Evolutionary conservation across 2,113 vertebrate species (phyloP).

Genomic region (Jacana jacana): DNA sequence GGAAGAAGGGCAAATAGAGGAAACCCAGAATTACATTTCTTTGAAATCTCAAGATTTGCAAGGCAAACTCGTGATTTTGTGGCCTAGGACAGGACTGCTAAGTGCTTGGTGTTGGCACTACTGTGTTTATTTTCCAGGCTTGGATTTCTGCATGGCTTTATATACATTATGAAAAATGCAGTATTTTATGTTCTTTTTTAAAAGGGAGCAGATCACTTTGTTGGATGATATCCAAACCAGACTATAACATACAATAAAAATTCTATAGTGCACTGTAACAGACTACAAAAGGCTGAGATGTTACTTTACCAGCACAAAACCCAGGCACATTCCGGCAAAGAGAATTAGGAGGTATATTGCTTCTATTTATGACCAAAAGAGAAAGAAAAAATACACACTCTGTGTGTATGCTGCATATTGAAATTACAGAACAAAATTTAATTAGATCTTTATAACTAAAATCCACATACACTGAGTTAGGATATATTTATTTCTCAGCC

Average conservation of each 20-base stretch:
- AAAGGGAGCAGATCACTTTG: slow-evolving; percentile 40
- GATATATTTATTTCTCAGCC: slow-evolving; percentile 38
- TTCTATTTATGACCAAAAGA: background rate
- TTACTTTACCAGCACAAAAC: background rate
- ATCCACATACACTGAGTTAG: slow-evolving; percentile 32
- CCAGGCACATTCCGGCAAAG: background rate
- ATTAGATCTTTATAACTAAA: slow-evolving; percentile 50
- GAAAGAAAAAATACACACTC: background rate
- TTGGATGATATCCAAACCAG: slow-evolving; percentile 54
- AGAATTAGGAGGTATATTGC: slow-evolving; percentile 1
- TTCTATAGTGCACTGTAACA: slow-evolving; percentile 25
- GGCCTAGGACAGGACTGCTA: slow-evolving; percentile 19
- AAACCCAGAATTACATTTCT: slow-evolving; percentile 3
- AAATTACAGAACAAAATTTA: slow-evolving; percentile 45
- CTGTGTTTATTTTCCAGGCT: slow-evolving; percentile 45
- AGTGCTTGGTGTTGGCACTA: slow-evolving; percentile 32
- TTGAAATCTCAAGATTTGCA: slow-evolving; percentile 35
- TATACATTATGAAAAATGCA: slow-evolving; percentile 16
- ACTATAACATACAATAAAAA: slow-evolving; percentile 47
- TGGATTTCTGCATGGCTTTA: slow-evolving; percentile 41
- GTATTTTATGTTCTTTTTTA: slow-evolving; percentile 46
- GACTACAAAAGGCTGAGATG: slow-evolving; percentile 17
- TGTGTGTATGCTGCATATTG: background rate
- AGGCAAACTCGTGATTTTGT: slow-evolving; percentile 53
- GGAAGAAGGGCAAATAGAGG: background rate